A percentile compares a stretch with the other conserved stretches of the same genome.
Conservation (phyloP, 2,113 vertebrate genomes). For the Cricetomys ansorgei region DNA sequence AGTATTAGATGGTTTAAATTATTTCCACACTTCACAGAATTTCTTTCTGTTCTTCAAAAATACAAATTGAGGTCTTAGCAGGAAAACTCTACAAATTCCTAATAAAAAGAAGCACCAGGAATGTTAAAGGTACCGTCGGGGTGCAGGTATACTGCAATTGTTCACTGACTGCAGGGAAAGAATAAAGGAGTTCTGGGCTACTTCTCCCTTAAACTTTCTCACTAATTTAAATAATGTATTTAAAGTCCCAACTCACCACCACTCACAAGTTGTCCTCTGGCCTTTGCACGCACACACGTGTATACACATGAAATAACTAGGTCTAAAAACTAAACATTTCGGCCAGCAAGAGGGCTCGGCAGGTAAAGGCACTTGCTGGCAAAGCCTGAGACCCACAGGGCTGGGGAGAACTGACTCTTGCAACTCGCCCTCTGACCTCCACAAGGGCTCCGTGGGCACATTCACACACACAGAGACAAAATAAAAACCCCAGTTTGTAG, state of each 20-base stretch:
- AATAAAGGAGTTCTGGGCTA: slow-evolving; percentile 30
- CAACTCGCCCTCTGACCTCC: neutral
- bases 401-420: neutral
- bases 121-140: slow-evolving; percentile 8
- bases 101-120: slow-evolving; percentile 53
- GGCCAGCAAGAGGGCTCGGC: neutral
- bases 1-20: slow-evolving; percentile 58
- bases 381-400: neutral
- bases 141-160: neutral
- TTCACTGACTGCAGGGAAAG: slow-evolving; percentile 10
- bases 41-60: slow-evolving; percentile 66
- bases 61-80: slow-evolving; percentile 65
- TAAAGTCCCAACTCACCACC: neutral
- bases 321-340: neutral
- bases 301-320: neutral
- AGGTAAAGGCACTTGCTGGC: neutral
- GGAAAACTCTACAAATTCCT: slow-evolving; percentile 60
- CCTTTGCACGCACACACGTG: neutral
- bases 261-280: neutral
- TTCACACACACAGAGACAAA: neutral
- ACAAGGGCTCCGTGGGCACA: neutral
- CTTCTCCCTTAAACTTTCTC: neutral
- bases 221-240: neutral
- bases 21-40: slow-evolving; percentile 61
- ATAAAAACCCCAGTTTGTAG: neutral